Evolutionary conservation across 2,888 invertebrate species (phyloP), one percentile per base, ranked within the genome.

Genomic region (Ischnura elegans): DNA sequence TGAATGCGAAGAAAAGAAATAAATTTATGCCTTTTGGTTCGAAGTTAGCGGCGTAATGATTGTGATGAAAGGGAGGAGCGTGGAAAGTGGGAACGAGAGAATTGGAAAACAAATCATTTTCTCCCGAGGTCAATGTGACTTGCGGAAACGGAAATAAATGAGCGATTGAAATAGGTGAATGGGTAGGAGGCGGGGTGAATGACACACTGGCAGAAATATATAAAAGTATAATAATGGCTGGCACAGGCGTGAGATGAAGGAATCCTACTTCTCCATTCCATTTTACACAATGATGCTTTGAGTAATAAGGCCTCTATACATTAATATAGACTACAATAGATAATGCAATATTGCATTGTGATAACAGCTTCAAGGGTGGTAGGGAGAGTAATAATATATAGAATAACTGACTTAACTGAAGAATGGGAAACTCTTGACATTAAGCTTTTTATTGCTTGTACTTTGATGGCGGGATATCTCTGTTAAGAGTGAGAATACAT

Each of bases 1-100:
- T n/a, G n/a, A n/a, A n/a, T 45, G 86, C 42, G 85, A 43, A 85
- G 85, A 45, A 16, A 85, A 13, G 86, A 46, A 76, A 76, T 76
- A 16, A 76, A 76, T 76, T n/a, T 76, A 76, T 76, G 29, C 76
- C 25, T 36, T 36, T 8, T 36, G 4, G 13, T 8, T 36, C 76
- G 36, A 76, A 76, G 36, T 76, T 76, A 76, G 76, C 76, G 36
- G 10, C 76, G 16, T 76, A 13, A 76, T 76, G 16, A 76, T 36
- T 36, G 76, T 76, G 36, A 76, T 76, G 36, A 76, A 51, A 76
- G 76, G 29, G 76, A 36, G 76, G 29, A 36, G 36, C 36, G 36
- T 76, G 29, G 76, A 76, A 36, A 76, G 29, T 36, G 10, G 29
- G 76, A 36, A n/a, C 76, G 29, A 36, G 36, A 16, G 36, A 13